Conservation (phyloP, 2,888 invertebrate species). For the Arctia plantaginis region DNA sequence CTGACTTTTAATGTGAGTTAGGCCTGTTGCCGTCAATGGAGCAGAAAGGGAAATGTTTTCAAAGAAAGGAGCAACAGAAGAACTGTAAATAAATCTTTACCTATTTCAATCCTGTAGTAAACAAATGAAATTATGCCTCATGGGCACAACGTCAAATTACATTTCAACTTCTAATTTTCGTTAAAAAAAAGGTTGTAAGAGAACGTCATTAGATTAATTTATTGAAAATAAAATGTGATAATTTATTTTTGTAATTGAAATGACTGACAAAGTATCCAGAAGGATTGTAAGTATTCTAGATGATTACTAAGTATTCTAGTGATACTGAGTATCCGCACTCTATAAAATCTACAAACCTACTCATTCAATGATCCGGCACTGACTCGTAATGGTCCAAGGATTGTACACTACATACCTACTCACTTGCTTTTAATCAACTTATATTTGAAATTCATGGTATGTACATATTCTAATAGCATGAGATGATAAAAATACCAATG, state of each 20-base stretch:
- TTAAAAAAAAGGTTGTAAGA: neutral
- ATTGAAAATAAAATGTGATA: too few relatives aligned
- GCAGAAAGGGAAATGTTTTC: neutral
- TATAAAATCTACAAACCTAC: neutral
- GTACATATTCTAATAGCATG: constrained; percentile 13
- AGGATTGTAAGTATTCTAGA: neutral
- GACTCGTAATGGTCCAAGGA: neutral
- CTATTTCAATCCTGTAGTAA: too few relatives aligned
- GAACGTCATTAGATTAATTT: neutral
- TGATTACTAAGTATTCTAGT: neutral
- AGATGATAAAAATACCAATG: constrained; percentile 12
- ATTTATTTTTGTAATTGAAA: neutral
- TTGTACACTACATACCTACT: neutral
- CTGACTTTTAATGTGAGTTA: neutral
- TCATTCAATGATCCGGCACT: constrained; percentile 1
- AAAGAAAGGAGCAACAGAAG: neutral
- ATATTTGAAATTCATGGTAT: constrained; percentile 17
- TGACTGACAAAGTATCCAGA: neutral
- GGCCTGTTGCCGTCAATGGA: neutral
- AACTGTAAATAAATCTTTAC: too few relatives aligned
- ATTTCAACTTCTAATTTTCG: neutral
- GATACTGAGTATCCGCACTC: neutral
- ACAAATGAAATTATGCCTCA: neutral
- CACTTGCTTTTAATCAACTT: neutral
- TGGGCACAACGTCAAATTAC: neutral